Evolutionary conservation across 1,140 invertebrate genomes (phyloP), one percentile per base, ranked within the genome.

Genomic region (Psilanteris sp.): DNA sequence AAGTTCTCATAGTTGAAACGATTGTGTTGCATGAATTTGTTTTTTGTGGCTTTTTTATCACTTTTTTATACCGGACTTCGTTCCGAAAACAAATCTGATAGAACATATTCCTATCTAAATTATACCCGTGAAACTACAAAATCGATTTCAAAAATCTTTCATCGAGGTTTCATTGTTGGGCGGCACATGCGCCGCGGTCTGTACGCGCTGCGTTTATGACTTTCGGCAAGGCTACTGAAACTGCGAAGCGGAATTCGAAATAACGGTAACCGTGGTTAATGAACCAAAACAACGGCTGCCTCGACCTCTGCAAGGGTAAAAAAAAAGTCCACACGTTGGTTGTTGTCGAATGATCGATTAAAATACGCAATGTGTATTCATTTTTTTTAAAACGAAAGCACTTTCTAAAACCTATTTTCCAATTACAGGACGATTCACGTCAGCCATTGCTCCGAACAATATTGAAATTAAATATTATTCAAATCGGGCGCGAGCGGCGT

Each of bases 191-290:
- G 9, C 27, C 44, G 37, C 32, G 48, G 18, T 50, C 41, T 57
- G 50, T 55, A 57, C 41, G 50, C 50, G 50, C 50, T 36, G 57
- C 14, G 34, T 13, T 64, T 70, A 62, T 44, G 57, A 64, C 64
- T 70, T 57, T 64, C 72, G 72, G 64, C 57, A 64, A 68, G 50
- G 44, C 66, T 68, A 62, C 75, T 68, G 59, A 77, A 79, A 77
- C 54, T 39, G 24, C 14, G 48, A 67, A 46, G 29, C 54, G 81
- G 77, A 80, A 83, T 82, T 77, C 59, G 55, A 67, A 4, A 54
- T 84, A 83, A 84, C 80, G 80, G 82, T 82, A 62, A 62, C 26
- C 22, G 16, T 68, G 52, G 59, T 64, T 59, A 52, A 70, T 71
- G 55, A 68, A 81, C 68, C 67, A 79, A 80, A 81, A 79, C 74